These are phyloP conservation scores for Zosterops pallidus DNA, from an alignment of 2,113 vertebrate genomes.

Conservation along the genomic window DNA sequence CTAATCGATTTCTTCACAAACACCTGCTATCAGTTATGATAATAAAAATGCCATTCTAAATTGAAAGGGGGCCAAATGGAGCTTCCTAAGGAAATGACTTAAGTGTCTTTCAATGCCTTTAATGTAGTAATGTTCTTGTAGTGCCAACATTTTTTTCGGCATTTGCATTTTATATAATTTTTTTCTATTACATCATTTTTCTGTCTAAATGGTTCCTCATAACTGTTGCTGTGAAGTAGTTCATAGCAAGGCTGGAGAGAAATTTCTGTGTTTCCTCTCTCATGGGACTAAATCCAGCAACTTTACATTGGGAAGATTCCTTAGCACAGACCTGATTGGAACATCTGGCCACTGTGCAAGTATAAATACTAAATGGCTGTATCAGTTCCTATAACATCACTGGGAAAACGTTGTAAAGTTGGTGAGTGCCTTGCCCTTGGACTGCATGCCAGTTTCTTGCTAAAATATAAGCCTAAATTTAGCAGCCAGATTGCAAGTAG, in stretches of 20 bases:
- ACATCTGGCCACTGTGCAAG: background rate
- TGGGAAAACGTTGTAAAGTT: background rate
- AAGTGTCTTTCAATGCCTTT: constrained; percentile 81
- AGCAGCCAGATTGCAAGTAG: constrained; percentile 49
- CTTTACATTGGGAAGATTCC: background rate
- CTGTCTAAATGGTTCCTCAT: constrained; percentile 32
- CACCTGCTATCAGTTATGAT: constrained; percentile 86
- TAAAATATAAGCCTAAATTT: constrained; percentile 29
- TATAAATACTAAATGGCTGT: background rate
- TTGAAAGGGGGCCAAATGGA: constrained; percentile 82
- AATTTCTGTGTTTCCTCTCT: background rate
- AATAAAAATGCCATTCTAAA: constrained; percentile 85
- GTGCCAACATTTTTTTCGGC: constrained; percentile 70
- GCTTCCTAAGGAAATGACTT: constrained; percentile 83
- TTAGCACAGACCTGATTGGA: background rate
- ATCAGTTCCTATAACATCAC: background rate
- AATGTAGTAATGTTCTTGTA: constrained; percentile 75
- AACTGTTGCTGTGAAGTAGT: background rate
- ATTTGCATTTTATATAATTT: constrained; percentile 75
- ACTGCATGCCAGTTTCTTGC: background rate
- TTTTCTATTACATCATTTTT: constrained; percentile 49
- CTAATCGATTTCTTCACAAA: constrained; percentile 85
- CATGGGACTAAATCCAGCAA: background rate
- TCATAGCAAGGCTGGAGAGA: background rate
- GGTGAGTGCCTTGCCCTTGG: background rate